Evolutionary conservation across 2,888 invertebrate genomes (phyloP), one percentile per base, ranked within the genome.

Genomic region (Teinopalpus imperialis): DNA sequence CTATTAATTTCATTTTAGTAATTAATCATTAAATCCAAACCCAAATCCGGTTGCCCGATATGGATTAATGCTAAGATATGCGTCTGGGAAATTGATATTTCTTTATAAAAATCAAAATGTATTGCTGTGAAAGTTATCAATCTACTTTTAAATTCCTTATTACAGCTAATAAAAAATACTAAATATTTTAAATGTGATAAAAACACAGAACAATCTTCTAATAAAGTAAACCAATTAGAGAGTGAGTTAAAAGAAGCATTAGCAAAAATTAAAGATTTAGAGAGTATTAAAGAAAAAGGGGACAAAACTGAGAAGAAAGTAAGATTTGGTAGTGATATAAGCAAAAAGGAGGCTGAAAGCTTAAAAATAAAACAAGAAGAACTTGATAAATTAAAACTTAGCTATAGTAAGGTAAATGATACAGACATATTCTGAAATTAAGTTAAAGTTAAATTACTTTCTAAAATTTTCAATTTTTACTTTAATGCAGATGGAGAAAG

Each of bases 161-260:
- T 78, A 21, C 59, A 90, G 89, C 70, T 93, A 41, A 58, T 91
- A 12, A 90, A 90, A 71, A 88, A 89, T 56, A 67, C 90, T 45
- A 90, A 92, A 80, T 73, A 85, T 8, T 61, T 89, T 36, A 90
- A 83, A 68, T 67, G 80, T 14, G 92, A 92, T 51, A 91, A 90
- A 70, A 77, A 89, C 10, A 59, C 88, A 32, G 91, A 91, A 59
- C 90, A 90, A 59, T 90, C 91, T 55, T 83, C 91, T 47, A 91
- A 90, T 49, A 92, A 92, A 79, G 88, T 93, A 50, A 89, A 75
- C 20, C 82, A 90, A 39, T 66, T 94, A 54, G 93, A 94, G 76
- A 89, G 82, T 20, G 92, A 93, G 69, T 72, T 93, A 32, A 90
- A 90, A 56, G 90, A 91, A 59, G 90, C 91, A 10, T 81, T 90